phyloP scores from a whole-genome alignment of 2,888 invertebrate species.

The Malthinus flaveolus region DNA sequence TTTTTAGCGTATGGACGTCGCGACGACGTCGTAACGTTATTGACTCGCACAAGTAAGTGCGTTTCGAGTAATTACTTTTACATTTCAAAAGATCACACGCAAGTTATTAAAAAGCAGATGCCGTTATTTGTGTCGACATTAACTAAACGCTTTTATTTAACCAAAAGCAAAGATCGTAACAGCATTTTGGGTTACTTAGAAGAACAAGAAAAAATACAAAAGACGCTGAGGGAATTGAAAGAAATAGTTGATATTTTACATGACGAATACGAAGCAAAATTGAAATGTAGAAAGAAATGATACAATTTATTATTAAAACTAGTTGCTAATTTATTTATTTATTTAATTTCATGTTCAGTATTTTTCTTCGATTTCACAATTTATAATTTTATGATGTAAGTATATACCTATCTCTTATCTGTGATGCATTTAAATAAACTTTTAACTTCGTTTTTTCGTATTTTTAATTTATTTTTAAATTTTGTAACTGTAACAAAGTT shows the following conservation, averaged over 20 bases:
- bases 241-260: not conserved
- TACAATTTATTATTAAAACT: too few relatives aligned
- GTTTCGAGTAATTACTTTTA: slow-evolving; percentile 43
- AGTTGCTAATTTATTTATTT: too few relatives aligned
- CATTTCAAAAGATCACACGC: not conserved
- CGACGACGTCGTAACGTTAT: slow-evolving; percentile 47
- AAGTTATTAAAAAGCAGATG: slow-evolving; percentile 41
- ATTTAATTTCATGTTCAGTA: too few relatives aligned
- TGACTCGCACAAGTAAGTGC: slow-evolving; percentile 47
- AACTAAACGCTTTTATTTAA: slow-evolving; percentile 46
- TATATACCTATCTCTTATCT: too few relatives aligned
- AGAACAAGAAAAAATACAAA: slow-evolving; percentile 2
- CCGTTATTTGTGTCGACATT: slow-evolving; percentile 48
- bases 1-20: slow-evolving; percentile 44
- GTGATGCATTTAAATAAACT: too few relatives aligned
- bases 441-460: too few relatives aligned
- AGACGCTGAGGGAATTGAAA: not conserved
- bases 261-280: not conserved
- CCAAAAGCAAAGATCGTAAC: slow-evolving; percentile 44
- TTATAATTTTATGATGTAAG: too few relatives aligned
- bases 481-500: too few relatives aligned
- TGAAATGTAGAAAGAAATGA: not conserved
- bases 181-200: slow-evolving; percentile 28
- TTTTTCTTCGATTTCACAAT: too few relatives aligned
- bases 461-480: too few relatives aligned